Conservation (phyloP, 2,888 invertebrate species). For the Cheilosia impressa region DNA sequence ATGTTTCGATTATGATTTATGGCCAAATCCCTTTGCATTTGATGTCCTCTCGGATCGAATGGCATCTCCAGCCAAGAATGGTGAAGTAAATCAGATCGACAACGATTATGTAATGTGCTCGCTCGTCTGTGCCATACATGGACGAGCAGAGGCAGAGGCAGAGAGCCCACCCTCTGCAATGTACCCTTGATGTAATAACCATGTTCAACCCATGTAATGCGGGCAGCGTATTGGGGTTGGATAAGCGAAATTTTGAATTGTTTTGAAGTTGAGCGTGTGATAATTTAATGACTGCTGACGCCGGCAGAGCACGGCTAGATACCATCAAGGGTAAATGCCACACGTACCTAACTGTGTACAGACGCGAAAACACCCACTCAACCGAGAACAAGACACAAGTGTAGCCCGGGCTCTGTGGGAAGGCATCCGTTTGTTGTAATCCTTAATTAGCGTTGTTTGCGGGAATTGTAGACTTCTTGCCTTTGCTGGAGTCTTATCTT, state of each 20-base stretch:
- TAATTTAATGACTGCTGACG: slow-evolving; percentile 83
- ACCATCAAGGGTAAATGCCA: slow-evolving; percentile 49
- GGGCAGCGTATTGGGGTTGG: slow-evolving; percentile 77
- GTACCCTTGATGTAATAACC: slow-evolving; percentile 82
- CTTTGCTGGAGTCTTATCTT: slow-evolving; percentile 33
- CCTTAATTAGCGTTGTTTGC: slow-evolving; percentile 70
- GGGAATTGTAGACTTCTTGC: slow-evolving; percentile 29
- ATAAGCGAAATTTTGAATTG: slow-evolving; percentile 79
- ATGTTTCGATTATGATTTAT: slow-evolving; percentile 84
- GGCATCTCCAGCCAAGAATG: slow-evolving; percentile 71
- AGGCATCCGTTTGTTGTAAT: slow-evolving; percentile 56
- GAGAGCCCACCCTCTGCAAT: slow-evolving; percentile 76
- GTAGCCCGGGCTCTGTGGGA: slow-evolving; percentile 29
- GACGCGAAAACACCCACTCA: slow-evolving; percentile 56
- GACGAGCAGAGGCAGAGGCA: slow-evolving; percentile 54
- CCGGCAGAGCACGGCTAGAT: slow-evolving; percentile 76
- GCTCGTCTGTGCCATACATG: slow-evolving; percentile 53
- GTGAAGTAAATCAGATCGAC: slow-evolving; percentile 74
- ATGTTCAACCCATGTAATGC: slow-evolving; percentile 82
- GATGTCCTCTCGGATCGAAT: slow-evolving; percentile 77
- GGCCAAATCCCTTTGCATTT: slow-evolving; percentile 80
- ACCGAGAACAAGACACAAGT: slow-evolving; percentile 60
- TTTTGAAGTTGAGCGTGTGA: slow-evolving; percentile 83
- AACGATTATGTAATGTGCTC: slow-evolving; percentile 70
- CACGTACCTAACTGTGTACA: slow-evolving; percentile 28